A percentile compares a stretch with the other conserved stretches of the same genome.
phyloP scores from a whole-genome alignment of 2,797 vertebrate genomes.

The Fundulus diaphanus region DNA sequence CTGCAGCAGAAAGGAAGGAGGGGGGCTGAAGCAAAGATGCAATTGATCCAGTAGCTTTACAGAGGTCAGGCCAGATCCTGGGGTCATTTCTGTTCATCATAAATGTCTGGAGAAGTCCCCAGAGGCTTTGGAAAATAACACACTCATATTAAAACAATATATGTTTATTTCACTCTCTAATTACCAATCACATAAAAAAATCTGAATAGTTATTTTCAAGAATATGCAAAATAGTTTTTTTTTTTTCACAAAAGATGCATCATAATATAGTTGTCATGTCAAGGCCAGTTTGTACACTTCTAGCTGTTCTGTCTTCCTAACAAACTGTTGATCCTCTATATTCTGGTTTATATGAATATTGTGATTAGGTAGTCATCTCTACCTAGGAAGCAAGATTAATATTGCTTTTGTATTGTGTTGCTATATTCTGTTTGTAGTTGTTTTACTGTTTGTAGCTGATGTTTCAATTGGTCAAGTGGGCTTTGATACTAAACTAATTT shows the following conservation, averaged over 20 bases:
- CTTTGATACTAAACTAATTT: background rate
- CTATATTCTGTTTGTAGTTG: background rate
- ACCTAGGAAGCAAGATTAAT: background rate
- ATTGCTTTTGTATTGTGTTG: background rate
- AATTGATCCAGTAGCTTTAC: slow-evolving; percentile 79
- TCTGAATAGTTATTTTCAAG: background rate
- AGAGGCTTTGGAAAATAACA: slow-evolving; percentile 70
- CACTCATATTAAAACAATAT: slow-evolving; percentile 71
- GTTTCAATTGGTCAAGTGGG: background rate
- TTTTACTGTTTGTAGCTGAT: background rate
- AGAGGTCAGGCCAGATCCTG: slow-evolving; percentile 77
- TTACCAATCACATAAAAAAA: slow-evolving; percentile 30
- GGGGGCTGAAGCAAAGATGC: slow-evolving; percentile 57
- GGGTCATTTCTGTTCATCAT: slow-evolving; percentile 86
- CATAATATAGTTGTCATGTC: background rate
- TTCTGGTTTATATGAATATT: background rate
- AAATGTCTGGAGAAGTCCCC: slow-evolving; percentile 74
- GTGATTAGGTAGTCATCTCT: background rate
- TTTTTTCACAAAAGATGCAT: background rate
- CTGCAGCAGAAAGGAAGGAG: slow-evolving; percentile 49
- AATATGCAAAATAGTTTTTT: background rate
- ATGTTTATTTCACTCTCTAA: slow-evolving; percentile 31
- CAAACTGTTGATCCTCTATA: background rate
- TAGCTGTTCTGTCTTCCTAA: background rate
- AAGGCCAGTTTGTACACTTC: background rate